Conservation (phyloP, 2,888 invertebrate species). For the Gari tellinella region DNA sequence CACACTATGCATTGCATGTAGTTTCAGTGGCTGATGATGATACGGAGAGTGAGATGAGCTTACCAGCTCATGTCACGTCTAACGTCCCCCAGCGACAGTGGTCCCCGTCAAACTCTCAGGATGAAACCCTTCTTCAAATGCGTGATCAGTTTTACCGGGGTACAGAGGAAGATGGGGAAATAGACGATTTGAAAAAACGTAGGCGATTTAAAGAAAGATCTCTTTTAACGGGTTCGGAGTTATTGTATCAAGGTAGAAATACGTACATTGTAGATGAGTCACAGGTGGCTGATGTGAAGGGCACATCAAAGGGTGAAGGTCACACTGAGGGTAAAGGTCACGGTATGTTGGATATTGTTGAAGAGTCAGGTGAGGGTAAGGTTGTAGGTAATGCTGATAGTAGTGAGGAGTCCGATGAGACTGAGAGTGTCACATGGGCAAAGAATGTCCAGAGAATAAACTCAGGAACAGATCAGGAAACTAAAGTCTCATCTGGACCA, state of each 20-base stretch:
- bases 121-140: constrained; percentile 30
- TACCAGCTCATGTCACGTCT: constrained; percentile 8
- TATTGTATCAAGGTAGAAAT: constrained; percentile 61
- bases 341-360: constrained; percentile 42
- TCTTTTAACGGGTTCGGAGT: constrained; percentile 37
- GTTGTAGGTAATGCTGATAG: background rate
- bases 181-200: constrained; percentile 49
- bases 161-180: constrained; percentile 49
- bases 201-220: constrained; percentile 48
- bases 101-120: constrained; percentile 42
- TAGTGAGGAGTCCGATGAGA: constrained; percentile 9
- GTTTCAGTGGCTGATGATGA: constrained; percentile 55
- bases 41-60: background rate
- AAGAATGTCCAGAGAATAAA: constrained; percentile 9
- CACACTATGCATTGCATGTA: constrained; percentile 8
- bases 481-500: no score
- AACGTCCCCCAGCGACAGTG: constrained; percentile 16
- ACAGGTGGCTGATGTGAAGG: constrained; percentile 32
- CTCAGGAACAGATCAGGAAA: no score
- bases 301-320: constrained; percentile 45
- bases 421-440: constrained; percentile 25
- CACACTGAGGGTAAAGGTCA: constrained; percentile 16
- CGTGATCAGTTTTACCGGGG: constrained; percentile 27
- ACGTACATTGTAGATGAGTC: constrained; percentile 50
- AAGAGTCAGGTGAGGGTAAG: constrained; percentile 19